phyloP scores from a whole-genome alignment of 2,797 vertebrate genomes.

The Silurus lanzhouensis region DNA sequence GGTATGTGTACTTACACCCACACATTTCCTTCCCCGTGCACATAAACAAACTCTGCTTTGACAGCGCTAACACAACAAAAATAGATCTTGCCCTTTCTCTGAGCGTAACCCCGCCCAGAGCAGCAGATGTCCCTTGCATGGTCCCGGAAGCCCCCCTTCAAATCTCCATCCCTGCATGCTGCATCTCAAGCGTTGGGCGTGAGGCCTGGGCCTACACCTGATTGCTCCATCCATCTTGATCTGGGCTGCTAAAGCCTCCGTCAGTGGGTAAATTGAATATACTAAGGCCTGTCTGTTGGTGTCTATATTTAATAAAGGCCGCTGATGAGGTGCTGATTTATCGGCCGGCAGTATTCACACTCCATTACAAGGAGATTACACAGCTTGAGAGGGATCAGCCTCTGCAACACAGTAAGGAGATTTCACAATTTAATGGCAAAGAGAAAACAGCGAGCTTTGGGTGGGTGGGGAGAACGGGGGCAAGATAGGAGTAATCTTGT shows the following conservation, averaged over 20 bases:
- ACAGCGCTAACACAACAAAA: constrained; percentile 40
- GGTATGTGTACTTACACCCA: constrained; percentile 10
- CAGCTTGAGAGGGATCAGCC: constrained; percentile 77
- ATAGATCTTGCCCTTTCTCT: constrained; percentile 35
- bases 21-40: not conserved
- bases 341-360: constrained; percentile 80
- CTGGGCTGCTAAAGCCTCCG: constrained; percentile 73
- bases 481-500: constrained; percentile 40
- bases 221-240: constrained; percentile 85
- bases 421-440: constrained; percentile 82
- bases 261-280: constrained; percentile 84
- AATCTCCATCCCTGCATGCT: constrained; percentile 47
- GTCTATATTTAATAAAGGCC: constrained; percentile 85
- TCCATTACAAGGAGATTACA: constrained; percentile 84
- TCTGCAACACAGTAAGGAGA: constrained; percentile 80
- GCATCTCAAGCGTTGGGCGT: constrained; percentile 59
- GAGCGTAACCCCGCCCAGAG: constrained; percentile 16
- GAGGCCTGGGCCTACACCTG: constrained; percentile 74
- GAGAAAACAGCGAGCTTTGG: constrained; percentile 74
- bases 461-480: constrained; percentile 32
- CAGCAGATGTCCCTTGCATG: constrained; percentile 62
- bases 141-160: constrained; percentile 56
- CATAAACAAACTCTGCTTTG: constrained; percentile 25
- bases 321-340: constrained; percentile 84
- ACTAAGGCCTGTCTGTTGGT: constrained; percentile 83